A percentile compares a stretch with the other conserved stretches of the same genome.
phyloP scores from a whole-genome alignment of 2,113 vertebrate genomes.

The Stigmatopora argus region DNA sequence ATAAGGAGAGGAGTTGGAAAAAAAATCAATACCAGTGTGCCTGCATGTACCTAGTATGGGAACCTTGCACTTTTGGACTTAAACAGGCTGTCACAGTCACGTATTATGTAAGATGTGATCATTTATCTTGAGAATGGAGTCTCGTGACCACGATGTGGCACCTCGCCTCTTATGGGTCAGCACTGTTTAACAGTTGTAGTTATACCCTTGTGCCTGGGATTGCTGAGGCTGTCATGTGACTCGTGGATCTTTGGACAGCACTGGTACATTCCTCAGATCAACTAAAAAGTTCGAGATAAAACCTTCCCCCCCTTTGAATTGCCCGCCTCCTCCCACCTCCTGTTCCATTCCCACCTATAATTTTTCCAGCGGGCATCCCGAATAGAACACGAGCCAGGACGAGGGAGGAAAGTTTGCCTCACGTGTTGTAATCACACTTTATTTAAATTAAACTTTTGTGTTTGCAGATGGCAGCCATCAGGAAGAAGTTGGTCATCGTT shows the following conservation, averaged over 20 bases:
- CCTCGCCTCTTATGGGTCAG: background rate
- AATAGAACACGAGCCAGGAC: constrained; percentile 38
- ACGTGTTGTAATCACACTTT: too few species aligned
- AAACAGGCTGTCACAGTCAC: background rate
- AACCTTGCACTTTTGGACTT: background rate
- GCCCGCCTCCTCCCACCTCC: background rate
- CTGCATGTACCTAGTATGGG: background rate
- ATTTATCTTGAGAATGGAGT: background rate
- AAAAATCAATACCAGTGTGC: background rate
- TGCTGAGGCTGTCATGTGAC: too few species aligned
- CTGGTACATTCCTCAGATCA: too few species aligned
- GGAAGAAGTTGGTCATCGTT: constrained; percentile 97
- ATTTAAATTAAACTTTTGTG: constrained; percentile 10
- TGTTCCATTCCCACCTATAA: constrained; percentile 8
- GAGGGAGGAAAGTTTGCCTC: constrained; percentile 48
- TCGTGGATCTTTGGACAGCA: too few species aligned
- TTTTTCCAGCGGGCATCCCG: constrained; percentile 17
- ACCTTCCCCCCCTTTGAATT: too few species aligned
- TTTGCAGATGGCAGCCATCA: constrained; percentile 86
- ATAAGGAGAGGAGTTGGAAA: too few species aligned
- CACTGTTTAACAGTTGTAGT: background rate
- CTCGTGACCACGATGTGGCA: background rate
- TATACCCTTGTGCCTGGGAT: too few species aligned
- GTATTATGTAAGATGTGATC: background rate
- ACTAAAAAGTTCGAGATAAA: too few species aligned